Evolutionary conservation across 2,888 invertebrate species (phyloP).

Genomic region (Heteromyza rotundicornis): DNA sequence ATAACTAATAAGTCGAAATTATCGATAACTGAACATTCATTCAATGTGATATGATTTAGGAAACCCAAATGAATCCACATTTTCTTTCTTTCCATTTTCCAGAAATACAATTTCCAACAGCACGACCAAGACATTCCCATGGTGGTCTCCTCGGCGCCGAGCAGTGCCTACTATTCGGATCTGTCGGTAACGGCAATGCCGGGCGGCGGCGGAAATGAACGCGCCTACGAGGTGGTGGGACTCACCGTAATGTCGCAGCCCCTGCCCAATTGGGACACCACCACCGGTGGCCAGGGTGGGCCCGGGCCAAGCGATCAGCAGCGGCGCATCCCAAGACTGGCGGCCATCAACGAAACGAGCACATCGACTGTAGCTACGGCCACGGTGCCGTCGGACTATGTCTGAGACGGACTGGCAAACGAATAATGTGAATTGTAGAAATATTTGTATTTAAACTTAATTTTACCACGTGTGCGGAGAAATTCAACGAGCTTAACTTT

Average conservation of each 20-base stretch:
- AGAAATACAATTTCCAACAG: conserved; percentile 61
- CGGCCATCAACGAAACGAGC: conserved; percentile 68
- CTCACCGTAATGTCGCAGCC: conserved; percentile 65
- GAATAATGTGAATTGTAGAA: no score
- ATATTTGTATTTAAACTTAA: no score
- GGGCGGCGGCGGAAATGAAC: conserved; percentile 61
- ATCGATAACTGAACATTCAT: no score
- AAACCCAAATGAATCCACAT: conserved; percentile 4
- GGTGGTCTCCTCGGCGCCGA: conserved; percentile 70
- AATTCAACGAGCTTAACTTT: conserved; percentile 20
- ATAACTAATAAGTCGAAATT: no score
- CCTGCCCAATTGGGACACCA: conserved; percentile 59
- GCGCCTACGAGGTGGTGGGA: conserved; percentile 70
- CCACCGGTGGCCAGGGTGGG: conserved; percentile 26
- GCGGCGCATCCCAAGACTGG: conserved; percentile 63
- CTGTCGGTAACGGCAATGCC: conserved; percentile 67
- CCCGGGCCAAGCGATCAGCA: conserved; percentile 32
- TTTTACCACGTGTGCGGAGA: not conserved
- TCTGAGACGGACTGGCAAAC: no score
- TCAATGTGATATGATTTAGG: no score
- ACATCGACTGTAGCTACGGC: conserved; percentile 64
- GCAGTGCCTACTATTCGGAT: conserved; percentile 78
- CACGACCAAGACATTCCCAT: conserved; percentile 65
- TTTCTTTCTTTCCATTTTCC: conserved; percentile 6
- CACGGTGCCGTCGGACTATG: conserved; percentile 67